Base-by-base conservation (phyloP, 2,888 invertebrate species). In the Ormyrus labotus region DNA sequence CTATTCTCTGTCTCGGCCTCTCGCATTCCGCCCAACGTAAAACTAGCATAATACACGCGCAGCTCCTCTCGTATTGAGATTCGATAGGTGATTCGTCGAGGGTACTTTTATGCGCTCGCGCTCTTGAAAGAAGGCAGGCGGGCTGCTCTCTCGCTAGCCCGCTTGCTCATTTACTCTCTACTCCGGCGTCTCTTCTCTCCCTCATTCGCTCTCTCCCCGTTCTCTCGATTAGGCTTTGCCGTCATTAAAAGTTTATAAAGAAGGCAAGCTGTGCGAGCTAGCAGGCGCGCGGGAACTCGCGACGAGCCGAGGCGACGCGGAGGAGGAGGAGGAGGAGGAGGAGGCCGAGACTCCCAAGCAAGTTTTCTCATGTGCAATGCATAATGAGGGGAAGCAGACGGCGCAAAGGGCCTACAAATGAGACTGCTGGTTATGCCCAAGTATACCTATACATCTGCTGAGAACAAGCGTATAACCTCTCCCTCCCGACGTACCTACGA, bases 181-280 rank as follows among this genome's bases (percentile, higher is more conserved):
- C 81, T 82, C 74, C 63, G 64, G 47, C 64, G 34, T 80, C 48
- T 19, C 34, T 63, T 72, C 65, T 61, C 61, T 64, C 57, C 13
- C 69, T 81, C 80, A 63, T 73, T 61, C 70, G 74, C 82, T 81
- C 83, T 84, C 84, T 73, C 53, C 69, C 85, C 86, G 83, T 85
- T 87, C 85, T 87, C 84, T 87, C 89, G 90, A 90, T 90, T 90
- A 90, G 89, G 90, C 88, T 89, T 89, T 86, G 88, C 88, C 89
- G 89, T 90, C 90, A 90, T 90, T 90, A 90, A 90, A 90, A 90
- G 90, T 90, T 90, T 90, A 89, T 89, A 90, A 90, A 90, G 89
- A 90, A 89, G 89, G 87, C 85, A 84, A 87, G 86, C 85, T 87
- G 85, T 84, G 84, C 78, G 80, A 84, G 86, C 64, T 72, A n/a